Evolutionary conservation across 2,888 invertebrate genomes (phyloP).

Genomic region (Drosophila lutescens): DNA sequence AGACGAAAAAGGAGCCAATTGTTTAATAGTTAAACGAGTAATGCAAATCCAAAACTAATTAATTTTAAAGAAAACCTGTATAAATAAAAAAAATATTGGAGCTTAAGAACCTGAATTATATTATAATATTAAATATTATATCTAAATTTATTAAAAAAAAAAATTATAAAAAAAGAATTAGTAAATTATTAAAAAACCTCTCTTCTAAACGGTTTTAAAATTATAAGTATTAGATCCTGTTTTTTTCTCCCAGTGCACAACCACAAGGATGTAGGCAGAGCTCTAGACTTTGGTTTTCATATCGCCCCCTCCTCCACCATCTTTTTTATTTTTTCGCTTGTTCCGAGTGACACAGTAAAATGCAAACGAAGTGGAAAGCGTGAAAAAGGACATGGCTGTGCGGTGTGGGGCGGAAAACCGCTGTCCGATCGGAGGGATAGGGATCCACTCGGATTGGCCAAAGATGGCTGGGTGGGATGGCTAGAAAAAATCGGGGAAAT

Average conservation of each 20-base stretch:
- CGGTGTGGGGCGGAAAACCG: neutral
- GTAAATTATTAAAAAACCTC: too few relatives aligned
- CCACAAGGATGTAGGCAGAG: conserved; percentile 10
- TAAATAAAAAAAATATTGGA: too few relatives aligned
- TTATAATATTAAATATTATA: too few relatives aligned
- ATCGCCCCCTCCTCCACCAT: neutral
- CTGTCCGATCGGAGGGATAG: conserved; percentile 13
- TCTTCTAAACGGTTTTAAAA: too few relatives aligned
- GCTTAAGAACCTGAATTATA: too few relatives aligned
- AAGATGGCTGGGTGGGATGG: neutral
- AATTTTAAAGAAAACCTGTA: too few relatives aligned
- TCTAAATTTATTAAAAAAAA: too few relatives aligned
- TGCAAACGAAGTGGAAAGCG: conserved; percentile 42
- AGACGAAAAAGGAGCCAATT: too few relatives aligned
- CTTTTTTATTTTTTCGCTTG: conserved; percentile 28
- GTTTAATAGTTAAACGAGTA: too few relatives aligned
- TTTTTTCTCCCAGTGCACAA: conserved; percentile 10
- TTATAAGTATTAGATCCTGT: too few relatives aligned
- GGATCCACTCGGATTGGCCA: conserved; percentile 11
- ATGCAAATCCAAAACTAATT: too few relatives aligned
- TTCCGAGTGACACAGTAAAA: conserved; percentile 33
- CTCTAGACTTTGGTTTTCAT: conserved; percentile 26
- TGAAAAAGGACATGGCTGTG: neutral
- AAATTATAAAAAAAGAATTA: too few relatives aligned
- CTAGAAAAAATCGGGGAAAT: conserved; percentile 6